Evolutionary conservation across 1,140 invertebrate genomes (phyloP).

Genomic region (Drosophila ananassae): DNA sequence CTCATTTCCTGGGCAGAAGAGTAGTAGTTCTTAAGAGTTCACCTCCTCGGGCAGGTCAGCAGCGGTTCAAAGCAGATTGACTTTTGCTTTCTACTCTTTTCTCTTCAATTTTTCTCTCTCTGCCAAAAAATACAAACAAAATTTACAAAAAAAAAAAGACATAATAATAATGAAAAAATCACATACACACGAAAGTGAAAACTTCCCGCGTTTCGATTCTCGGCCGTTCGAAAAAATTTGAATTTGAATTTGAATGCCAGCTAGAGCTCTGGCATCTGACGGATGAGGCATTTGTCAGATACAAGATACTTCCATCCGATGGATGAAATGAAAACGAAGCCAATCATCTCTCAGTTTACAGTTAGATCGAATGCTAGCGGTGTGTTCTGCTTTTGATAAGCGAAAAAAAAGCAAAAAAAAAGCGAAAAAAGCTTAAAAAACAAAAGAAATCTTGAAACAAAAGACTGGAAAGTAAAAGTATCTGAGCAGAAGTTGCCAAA

Average conservation of each 20-base stretch:
- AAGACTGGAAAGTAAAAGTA: slow-evolving; percentile 51
- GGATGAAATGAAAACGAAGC: slow-evolving; percentile 26
- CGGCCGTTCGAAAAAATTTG: slow-evolving; percentile 50
- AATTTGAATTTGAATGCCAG: slow-evolving; percentile 63
- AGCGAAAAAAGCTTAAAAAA: neutral
- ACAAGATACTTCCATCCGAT: slow-evolving; percentile 14
- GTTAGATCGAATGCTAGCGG: slow-evolving; percentile 50
- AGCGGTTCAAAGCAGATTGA: slow-evolving; percentile 27
- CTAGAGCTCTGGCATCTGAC: slow-evolving; percentile 9
- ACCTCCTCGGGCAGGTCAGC: slow-evolving; percentile 10
- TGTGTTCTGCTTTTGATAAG: slow-evolving; percentile 54
- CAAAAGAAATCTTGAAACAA: slow-evolving; percentile 14
- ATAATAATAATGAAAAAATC: neutral
- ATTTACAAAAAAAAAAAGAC: neutral
- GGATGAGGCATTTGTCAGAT: slow-evolving; percentile 6
- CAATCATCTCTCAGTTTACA: slow-evolving; percentile 13
- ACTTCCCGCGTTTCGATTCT: slow-evolving; percentile 50
- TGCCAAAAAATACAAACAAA: slow-evolving; percentile 1
- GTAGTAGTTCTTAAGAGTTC: slow-evolving; percentile 17
- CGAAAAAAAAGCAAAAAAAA: slow-evolving; percentile 4
- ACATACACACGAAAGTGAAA: slow-evolving; percentile 62
- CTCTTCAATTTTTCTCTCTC: slow-evolving; percentile 28
- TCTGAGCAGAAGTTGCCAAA: neutral
- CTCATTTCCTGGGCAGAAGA: too few relatives aligned
- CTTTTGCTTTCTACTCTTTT: slow-evolving; percentile 70